These are phyloP conservation scores for Grus americana DNA, from an alignment of 2,113 vertebrate species.

Conservation along the genomic window DNA sequence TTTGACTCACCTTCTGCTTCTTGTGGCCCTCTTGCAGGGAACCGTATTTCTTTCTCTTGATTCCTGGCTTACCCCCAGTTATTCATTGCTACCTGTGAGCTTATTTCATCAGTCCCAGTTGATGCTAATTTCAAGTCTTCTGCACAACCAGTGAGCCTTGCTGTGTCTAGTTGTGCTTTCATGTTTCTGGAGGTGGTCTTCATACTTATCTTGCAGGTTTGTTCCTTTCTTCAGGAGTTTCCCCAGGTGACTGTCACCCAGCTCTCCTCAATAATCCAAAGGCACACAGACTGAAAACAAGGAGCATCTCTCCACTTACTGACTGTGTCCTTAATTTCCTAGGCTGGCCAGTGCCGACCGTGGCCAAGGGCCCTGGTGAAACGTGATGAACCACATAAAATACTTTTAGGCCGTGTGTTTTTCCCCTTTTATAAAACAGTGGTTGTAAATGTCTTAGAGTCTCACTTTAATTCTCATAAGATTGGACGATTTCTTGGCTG, in stretches of 20 bases:
- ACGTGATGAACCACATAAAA: fast-evolving
- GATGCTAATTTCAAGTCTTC: neutral
- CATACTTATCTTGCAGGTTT: neutral
- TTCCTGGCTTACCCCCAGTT: neutral
- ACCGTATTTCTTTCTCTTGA: neutral
- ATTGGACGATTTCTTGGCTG: neutral
- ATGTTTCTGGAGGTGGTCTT: neutral
- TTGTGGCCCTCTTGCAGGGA: neutral
- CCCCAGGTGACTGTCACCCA: neutral
- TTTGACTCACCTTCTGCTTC: neutral
- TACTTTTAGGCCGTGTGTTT: neutral
- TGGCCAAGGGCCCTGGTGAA: neutral
- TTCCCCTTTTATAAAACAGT: neutral
- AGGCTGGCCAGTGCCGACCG: neutral
- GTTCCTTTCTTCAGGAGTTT: neutral
- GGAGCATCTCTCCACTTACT: neutral
- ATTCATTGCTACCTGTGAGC: neutral
- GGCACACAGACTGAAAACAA: neutral
- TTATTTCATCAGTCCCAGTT: neutral
- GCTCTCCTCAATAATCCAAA: neutral
- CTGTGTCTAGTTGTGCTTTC: neutral
- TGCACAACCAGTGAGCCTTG: neutral
- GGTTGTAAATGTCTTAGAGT: neutral
- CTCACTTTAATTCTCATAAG: neutral
- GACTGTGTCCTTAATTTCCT: neutral